A percentile compares a stretch with the other conserved stretches of the same genome.
These are phyloP conservation scores for Tetramorium bicarinatum DNA, from an alignment of 2,888 invertebrate species.

Conservation along the genomic window DNA sequence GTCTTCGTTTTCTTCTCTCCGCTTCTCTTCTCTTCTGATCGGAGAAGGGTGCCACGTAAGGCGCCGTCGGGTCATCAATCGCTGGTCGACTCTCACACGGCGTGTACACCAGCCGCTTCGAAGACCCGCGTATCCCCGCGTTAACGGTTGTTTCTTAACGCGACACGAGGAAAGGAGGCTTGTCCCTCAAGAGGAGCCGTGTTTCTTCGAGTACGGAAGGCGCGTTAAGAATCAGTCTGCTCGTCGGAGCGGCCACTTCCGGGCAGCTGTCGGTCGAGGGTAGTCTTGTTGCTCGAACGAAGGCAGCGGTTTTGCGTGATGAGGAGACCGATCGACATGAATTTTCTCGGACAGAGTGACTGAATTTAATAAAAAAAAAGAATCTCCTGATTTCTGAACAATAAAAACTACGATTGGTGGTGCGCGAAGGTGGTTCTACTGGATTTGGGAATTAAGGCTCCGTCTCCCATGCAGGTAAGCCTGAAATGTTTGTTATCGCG, in stretches of 20 bases:
- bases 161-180: slow-evolving; percentile 65
- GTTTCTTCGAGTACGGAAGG: slow-evolving; percentile 65
- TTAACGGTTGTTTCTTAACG: slow-evolving; percentile 74
- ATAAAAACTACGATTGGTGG: not conserved
- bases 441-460: not conserved
- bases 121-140: slow-evolving; percentile 63
- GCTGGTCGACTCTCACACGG: slow-evolving; percentile 61
- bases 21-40: slow-evolving; percentile 1
- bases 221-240: slow-evolving; percentile 53
- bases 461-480: not conserved
- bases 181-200: slow-evolving; percentile 59
- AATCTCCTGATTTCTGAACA: not conserved
- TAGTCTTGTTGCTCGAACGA: slow-evolving; percentile 1
- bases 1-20: slow-evolving; percentile 33
- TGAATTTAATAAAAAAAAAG: not conserved
- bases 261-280: slow-evolving; percentile 66
- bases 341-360: not conserved
- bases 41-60: slow-evolving; percentile 66
- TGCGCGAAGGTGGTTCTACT: not conserved
- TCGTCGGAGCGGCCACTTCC: slow-evolving; percentile 62
- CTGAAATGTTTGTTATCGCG: slow-evolving; percentile 3
- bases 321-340: not conserved
- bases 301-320: not conserved
- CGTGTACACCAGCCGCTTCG: slow-evolving; percentile 44
- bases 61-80: slow-evolving; percentile 74